Conservation (phyloP, 2,888 invertebrate species). For the Colletes collaris region DNA sequence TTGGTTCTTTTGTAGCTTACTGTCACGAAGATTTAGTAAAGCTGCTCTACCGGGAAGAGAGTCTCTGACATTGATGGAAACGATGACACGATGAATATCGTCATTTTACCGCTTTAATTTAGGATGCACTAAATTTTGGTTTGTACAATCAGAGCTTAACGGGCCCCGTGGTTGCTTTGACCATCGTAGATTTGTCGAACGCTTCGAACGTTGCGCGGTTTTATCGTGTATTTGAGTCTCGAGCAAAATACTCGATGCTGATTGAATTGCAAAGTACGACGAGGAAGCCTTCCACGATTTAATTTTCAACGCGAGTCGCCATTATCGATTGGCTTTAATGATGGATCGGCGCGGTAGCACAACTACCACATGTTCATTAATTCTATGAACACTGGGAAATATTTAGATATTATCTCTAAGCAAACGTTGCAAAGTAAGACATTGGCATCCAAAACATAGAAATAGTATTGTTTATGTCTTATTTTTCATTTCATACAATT, state of each 20-base stretch:
- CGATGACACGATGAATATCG: slow-evolving; percentile 57
- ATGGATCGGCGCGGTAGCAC: too few species aligned
- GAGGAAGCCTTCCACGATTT: slow-evolving; percentile 6
- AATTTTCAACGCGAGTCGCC: slow-evolving; percentile 10
- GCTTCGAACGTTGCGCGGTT: slow-evolving; percentile 15
- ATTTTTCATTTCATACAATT: too few species aligned
- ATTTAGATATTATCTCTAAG: too few species aligned
- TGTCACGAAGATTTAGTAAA: slow-evolving; percentile 47
- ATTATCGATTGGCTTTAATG: neutral
- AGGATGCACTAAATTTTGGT: slow-evolving; percentile 57
- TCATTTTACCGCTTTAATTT: slow-evolving; percentile 57
- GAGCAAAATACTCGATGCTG: slow-evolving; percentile 30
- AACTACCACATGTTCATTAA: too few species aligned
- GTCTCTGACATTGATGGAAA: slow-evolving; percentile 51
- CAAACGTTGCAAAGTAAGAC: too few species aligned
- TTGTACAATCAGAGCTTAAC: slow-evolving; percentile 62
- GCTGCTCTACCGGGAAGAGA: neutral
- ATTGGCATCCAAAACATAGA: too few species aligned
- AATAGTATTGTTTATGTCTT: too few species aligned
- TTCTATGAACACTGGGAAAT: too few species aligned
- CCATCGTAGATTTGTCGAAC: slow-evolving; percentile 44
- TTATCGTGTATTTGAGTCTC: slow-evolving; percentile 35
- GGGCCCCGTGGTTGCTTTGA: slow-evolving; percentile 36
- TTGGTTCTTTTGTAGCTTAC: slow-evolving; percentile 29
- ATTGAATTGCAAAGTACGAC: slow-evolving; percentile 46